These are phyloP conservation scores for Decapterus maruadsi DNA, from an alignment of 2,797 vertebrate genomes.

Conservation along the genomic window DNA sequence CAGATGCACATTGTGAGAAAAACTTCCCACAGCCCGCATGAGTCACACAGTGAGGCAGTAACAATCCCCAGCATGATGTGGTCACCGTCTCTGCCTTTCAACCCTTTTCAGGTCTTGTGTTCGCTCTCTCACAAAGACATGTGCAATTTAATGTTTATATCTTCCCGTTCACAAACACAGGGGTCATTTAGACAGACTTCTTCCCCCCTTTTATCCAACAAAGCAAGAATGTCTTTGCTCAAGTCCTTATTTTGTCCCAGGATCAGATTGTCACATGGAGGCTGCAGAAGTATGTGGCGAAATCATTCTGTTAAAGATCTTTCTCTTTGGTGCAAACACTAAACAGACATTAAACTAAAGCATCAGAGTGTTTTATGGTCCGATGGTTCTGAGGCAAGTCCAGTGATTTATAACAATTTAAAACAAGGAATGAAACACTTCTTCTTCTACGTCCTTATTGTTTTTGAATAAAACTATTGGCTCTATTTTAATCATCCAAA, in stretches of 20 bases:
- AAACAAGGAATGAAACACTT: too few species aligned
- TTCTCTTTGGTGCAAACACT: not conserved
- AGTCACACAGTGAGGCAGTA: constrained; percentile 48
- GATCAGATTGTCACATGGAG: constrained; percentile 16
- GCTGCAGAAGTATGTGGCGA: not conserved
- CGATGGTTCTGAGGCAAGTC: not conserved
- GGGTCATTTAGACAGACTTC: constrained; percentile 33
- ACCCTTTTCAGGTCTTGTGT: not conserved
- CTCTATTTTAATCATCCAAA: too few species aligned
- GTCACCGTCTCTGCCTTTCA: constrained; percentile 17
- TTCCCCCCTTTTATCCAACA: constrained; percentile 33
- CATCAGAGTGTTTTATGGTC: not conserved
- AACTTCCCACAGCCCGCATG: constrained; percentile 36
- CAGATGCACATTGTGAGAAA: constrained; percentile 6
- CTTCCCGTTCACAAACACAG: constrained; percentile 26
- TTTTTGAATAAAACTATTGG: too few species aligned
- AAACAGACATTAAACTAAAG: constrained; percentile 6
- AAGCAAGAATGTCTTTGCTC: constrained; percentile 10
- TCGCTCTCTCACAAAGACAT: constrained; percentile 6
- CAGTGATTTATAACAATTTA: not conserved
- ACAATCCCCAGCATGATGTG: constrained; percentile 31
- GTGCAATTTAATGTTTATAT: constrained; percentile 35
- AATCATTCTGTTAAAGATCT: constrained; percentile 25
- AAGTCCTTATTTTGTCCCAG: constrained; percentile 18
- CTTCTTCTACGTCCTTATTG: too few species aligned